Conservation (phyloP, 2,797 vertebrate species). For the Danio kyathit region DNA sequence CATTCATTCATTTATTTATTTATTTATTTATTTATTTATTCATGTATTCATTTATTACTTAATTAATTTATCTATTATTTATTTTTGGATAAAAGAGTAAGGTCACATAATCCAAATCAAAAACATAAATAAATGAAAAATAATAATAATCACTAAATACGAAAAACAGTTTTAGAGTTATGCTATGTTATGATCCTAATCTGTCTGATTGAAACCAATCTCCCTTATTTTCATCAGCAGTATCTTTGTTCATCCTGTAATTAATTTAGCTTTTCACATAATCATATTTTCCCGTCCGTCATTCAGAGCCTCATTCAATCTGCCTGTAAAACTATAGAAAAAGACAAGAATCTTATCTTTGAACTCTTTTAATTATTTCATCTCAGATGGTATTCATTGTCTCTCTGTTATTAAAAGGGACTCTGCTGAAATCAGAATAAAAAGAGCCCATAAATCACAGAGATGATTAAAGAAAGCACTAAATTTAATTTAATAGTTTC, state of each 20-base stretch:
- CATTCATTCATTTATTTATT: too few species aligned
- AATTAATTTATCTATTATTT: too few species aligned
- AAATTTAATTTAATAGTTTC: constrained; percentile 65
- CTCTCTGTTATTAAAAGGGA: constrained; percentile 77
- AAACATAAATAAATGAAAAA: too few species aligned
- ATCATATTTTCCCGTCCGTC: constrained; percentile 69
- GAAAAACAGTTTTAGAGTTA: not conserved
- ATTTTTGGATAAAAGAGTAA: too few species aligned
- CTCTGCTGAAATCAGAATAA: constrained; percentile 79
- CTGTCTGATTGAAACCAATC: constrained; percentile 30
- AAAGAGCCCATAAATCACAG: constrained; percentile 73
- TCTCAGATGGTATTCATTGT: constrained; percentile 76
- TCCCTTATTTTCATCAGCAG: not conserved
- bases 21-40: too few species aligned
- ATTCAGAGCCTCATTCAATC: constrained; percentile 68
- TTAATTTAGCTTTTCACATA: constrained; percentile 44
- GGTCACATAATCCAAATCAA: too few species aligned
- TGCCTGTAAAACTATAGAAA: constrained; percentile 53
- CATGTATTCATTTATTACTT: too few species aligned
- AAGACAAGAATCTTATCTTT: constrained; percentile 80
- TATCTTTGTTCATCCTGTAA: constrained; percentile 59
- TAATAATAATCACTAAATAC: too few species aligned
- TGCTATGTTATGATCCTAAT: constrained; percentile 10
- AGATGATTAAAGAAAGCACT: constrained; percentile 79
- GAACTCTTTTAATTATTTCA: constrained; percentile 80